Evolutionary conservation across 2,113 vertebrate genomes (phyloP).

Genomic region (Dasyprocta punctata): DNA sequence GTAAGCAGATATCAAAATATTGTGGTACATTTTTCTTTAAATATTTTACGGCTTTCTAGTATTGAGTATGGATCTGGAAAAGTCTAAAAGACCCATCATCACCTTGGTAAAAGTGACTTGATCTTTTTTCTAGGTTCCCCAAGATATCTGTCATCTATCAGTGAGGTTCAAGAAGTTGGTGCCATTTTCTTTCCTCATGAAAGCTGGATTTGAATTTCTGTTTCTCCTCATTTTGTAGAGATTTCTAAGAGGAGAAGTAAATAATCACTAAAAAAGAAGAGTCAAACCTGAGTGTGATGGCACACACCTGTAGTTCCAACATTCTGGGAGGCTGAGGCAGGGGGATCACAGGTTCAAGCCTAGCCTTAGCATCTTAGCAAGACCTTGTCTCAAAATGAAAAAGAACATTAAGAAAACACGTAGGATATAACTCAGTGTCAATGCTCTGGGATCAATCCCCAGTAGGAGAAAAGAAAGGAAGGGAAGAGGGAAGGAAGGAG

Average conservation of each 20-base stretch:
- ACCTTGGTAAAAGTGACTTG: background rate
- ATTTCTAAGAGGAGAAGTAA: background rate
- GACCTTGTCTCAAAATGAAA: background rate
- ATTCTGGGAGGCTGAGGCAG: background rate
- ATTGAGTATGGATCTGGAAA: background rate
- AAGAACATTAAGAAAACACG: background rate
- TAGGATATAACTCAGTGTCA: background rate
- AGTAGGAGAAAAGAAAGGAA: background rate
- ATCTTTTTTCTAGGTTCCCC: background rate
- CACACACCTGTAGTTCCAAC: background rate
- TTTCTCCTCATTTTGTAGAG: background rate
- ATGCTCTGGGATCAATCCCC: background rate
- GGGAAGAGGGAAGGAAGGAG: background rate
- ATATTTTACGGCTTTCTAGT: background rate
- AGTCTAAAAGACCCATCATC: background rate
- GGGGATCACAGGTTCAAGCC: background rate
- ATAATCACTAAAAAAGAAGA: background rate
- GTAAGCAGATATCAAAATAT: background rate
- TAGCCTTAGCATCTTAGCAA: background rate
- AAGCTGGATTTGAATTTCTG: background rate
- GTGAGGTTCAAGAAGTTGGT: background rate
- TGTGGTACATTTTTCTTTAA: background rate
- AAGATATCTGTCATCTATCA: background rate
- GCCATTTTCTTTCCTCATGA: background rate
- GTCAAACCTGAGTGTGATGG: background rate